These are phyloP conservation scores for Calidris pugnax DNA, from an alignment of 2,113 vertebrate genomes.

Conservation along the genomic window DNA sequence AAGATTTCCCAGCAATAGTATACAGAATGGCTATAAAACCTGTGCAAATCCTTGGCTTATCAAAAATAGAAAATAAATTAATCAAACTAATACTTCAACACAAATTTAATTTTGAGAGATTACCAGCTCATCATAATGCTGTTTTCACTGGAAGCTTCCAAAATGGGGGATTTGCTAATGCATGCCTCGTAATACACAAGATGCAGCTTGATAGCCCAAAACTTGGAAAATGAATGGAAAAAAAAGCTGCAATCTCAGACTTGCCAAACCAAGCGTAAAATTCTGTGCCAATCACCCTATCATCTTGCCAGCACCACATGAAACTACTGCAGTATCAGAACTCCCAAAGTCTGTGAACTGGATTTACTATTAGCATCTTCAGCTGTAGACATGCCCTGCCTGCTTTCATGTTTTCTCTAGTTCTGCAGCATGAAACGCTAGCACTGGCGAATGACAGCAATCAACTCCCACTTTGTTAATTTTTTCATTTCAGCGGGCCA, in stretches of 20 bases:
- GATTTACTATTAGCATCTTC: background rate
- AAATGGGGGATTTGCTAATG: background rate
- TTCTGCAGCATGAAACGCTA: rapidly evolving
- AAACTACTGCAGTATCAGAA: background rate
- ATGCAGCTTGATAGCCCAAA: background rate
- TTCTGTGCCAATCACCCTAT: background rate
- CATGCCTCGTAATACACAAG: rapidly evolving
- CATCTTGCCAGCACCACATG: background rate
- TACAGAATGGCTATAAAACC: background rate
- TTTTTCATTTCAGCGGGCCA: background rate
- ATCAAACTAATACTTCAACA: background rate
- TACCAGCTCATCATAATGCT: background rate
- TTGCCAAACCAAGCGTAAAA: background rate
- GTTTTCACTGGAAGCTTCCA: background rate
- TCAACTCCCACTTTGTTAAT: background rate
- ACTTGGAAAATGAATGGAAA: background rate
- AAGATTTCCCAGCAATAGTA: background rate
- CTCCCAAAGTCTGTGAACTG: background rate
- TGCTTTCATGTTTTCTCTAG: background rate
- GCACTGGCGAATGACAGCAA: background rate
- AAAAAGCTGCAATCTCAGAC: background rate
- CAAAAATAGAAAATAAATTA: background rate
- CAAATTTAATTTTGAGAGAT: background rate
- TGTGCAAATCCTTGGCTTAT: background rate
- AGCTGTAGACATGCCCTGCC: background rate